Percentiles rank a stretch among this genome's conserved stretches.
Evolutionary conservation across 2,888 invertebrate species (phyloP).

Genomic region (Acleris holmiana): DNA sequence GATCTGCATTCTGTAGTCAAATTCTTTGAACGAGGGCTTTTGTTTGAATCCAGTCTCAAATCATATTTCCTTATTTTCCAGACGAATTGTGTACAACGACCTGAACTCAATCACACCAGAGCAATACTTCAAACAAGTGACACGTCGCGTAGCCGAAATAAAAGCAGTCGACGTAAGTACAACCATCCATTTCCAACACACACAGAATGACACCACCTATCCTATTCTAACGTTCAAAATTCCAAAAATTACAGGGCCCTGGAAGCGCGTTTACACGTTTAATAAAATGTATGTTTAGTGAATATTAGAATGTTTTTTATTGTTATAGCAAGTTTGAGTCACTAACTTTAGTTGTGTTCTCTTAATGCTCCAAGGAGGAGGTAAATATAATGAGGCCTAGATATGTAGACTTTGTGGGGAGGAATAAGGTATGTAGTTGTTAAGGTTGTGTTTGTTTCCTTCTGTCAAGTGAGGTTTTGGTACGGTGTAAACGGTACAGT

Average conservation of each 20-base stretch:
- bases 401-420: slow-evolving; percentile 65
- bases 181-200: slow-evolving; percentile 39
- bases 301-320: slow-evolving; percentile 45
- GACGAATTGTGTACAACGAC: slow-evolving; percentile 95
- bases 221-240: slow-evolving; percentile 47
- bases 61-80: slow-evolving; percentile 64
- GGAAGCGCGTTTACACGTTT: slow-evolving; percentile 48
- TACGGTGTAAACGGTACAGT: neutral
- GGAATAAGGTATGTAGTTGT: slow-evolving; percentile 69
- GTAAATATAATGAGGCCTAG: slow-evolving; percentile 74
- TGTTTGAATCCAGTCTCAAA: too few species aligned
- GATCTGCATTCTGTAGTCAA: too few species aligned
- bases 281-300: slow-evolving; percentile 62
- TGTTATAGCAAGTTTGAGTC: slow-evolving; percentile 60
- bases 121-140: slow-evolving; percentile 97
- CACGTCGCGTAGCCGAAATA: slow-evolving; percentile 93
- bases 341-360: slow-evolving; percentile 79
- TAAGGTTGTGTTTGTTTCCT: slow-evolving; percentile 67
- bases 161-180: slow-evolving; percentile 93
- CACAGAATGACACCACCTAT: slow-evolving; percentile 35
- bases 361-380: slow-evolving; percentile 81
- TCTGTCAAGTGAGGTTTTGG: slow-evolving; percentile 38
- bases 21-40: too few species aligned
- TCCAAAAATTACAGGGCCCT: slow-evolving; percentile 57
- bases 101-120: slow-evolving; percentile 96